Conservation (phyloP, 2,888 invertebrate genomes). For the Drosophila mercatorum region DNA sequence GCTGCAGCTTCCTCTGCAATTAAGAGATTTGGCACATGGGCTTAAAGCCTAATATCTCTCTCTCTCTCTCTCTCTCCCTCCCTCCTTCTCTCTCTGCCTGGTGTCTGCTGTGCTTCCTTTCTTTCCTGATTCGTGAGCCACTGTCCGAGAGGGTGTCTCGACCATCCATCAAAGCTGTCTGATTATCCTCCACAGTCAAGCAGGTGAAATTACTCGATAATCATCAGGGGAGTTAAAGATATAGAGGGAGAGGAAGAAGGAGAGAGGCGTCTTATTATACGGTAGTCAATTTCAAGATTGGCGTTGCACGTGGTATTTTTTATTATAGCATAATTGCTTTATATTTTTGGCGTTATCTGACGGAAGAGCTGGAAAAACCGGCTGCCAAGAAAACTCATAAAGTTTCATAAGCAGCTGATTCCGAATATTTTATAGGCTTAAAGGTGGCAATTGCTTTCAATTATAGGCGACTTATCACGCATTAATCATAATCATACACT, state of each 20-base stretch:
- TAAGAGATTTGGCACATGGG: constrained; percentile 42
- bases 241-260: neutral
- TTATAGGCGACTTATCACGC: constrained; percentile 36
- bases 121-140: constrained; percentile 36
- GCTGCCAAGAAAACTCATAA: constrained; percentile 39
- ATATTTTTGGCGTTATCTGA: constrained; percentile 40
- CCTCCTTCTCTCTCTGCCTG: neutral
- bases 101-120: constrained; percentile 42
- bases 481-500: neutral
- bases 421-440: constrained; percentile 13
- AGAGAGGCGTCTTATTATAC: constrained; percentile 45
- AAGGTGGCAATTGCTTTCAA: constrained; percentile 55
- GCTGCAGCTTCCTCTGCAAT: constrained; percentile 61
- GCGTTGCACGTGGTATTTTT: constrained; percentile 53
- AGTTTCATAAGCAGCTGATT: constrained; percentile 40
- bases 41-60: constrained; percentile 17
- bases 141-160: constrained; percentile 25
- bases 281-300: constrained; percentile 62
- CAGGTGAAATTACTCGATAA: constrained; percentile 63
- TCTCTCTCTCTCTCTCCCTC: too few relatives aligned
- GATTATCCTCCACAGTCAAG: constrained; percentile 33
- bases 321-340: constrained; percentile 54
- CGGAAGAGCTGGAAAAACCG: constrained; percentile 11
- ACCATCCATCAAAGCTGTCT: constrained; percentile 57
- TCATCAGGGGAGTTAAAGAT: constrained; percentile 60